Evolutionary conservation across 2,113 vertebrate genomes (phyloP), one percentile per base, ranked within the genome.

Genomic region (Aramus guarauna): DNA sequence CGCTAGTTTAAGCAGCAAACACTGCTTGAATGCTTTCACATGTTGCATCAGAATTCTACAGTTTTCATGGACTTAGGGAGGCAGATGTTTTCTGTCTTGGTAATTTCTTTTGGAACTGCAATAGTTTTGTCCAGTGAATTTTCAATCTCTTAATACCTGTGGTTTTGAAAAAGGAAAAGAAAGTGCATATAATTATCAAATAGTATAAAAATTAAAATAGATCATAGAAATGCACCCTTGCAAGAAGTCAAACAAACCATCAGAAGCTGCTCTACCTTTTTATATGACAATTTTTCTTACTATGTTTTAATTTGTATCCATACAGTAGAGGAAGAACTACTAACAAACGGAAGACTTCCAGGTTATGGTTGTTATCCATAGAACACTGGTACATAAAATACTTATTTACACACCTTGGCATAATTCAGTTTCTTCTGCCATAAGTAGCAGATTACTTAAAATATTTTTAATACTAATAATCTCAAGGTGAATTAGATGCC

Each of bases 401-500:
- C 7, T 67, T 18, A 32, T 43, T 93, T 59, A 11, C 20, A 11
- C 4, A 20, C 16, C 17, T 29, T 76, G 68, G 34, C 56, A 52
- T 56, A 11, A 6, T 53, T 7, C 12, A 12, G 11, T 85, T 81
- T 32, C 34, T 68, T 64, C 15, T 69, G 60, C 39, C 15, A 22
- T 37, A 43, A 14, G 41, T 53, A 64, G 37, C 74, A 87, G 63
- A 87, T 88, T 96, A 66, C 72, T 90, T 56, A 22, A 82, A 75
- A 50, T 63, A 55, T 30, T 88, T 96, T 94, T 75, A 2, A 34
- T 64, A 60, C 34, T 45, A 71, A 76, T 64, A 82, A 67, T 85
- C 39, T 90, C 77, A 80, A 93, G 87, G 80, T 91, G 77, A 94
- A 93, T 96, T 62, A 92, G 68, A 67, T 74, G 75, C 66, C 83